Evolutionary conservation across 2,888 invertebrate genomes (phyloP).

Genomic region (Eudasyphora cyanicolor): DNA sequence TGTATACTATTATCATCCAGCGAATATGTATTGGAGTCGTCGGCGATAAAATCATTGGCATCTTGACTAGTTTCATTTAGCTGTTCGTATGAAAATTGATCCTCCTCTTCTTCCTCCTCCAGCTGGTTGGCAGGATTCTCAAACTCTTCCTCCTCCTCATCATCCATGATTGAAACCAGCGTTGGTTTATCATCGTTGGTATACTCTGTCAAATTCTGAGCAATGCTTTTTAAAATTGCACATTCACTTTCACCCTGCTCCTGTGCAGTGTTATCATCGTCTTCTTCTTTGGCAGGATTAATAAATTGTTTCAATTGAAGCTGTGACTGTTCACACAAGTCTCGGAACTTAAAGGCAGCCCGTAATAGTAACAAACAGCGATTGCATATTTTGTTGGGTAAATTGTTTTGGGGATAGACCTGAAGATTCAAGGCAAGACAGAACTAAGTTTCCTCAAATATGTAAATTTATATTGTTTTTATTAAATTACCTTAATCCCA

Average conservation of each 20-base stretch:
- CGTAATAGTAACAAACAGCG: constrained; percentile 76
- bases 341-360: constrained; percentile 77
- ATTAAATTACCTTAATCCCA: constrained; percentile 75
- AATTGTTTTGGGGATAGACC: constrained; percentile 69
- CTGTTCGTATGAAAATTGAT: constrained; percentile 39
- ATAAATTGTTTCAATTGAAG: constrained; percentile 75
- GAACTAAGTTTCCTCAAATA: not conserved
- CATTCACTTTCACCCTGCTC: constrained; percentile 16
- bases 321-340: constrained; percentile 77
- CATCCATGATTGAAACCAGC: not conserved
- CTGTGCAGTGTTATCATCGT: constrained; percentile 40
- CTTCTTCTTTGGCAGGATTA: constrained; percentile 57
- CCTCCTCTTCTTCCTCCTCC: constrained; percentile 44
- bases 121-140: constrained; percentile 46
- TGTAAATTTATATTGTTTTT: not conserved
- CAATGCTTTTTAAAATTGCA: not conserved
- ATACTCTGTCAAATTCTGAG: constrained; percentile 6
- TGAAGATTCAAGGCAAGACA: not conserved
- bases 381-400: constrained; percentile 72
- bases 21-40: constrained; percentile 8
- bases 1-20: constrained; percentile 39
- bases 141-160: constrained; percentile 57
- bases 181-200: constrained; percentile 31
- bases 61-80: constrained; percentile 40
- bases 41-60: constrained; percentile 1